Evolutionary conservation across 2,113 vertebrate genomes (phyloP).

Genomic region (Chauna torquata): DNA sequence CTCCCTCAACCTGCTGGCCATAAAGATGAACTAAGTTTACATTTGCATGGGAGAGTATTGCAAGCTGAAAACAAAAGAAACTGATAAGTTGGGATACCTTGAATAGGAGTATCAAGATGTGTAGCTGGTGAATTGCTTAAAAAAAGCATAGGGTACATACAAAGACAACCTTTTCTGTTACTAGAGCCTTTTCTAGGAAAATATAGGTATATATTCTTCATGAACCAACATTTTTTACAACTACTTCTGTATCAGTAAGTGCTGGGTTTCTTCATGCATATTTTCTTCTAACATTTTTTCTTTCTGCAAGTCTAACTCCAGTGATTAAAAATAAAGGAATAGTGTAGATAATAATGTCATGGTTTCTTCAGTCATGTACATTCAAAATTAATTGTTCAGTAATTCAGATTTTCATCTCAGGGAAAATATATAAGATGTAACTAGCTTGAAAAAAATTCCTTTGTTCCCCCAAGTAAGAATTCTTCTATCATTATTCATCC

Average conservation of each 20-base stretch:
- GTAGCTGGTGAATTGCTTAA: background rate
- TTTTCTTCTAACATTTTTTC: background rate
- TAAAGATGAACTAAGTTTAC: background rate
- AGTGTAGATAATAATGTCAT: background rate
- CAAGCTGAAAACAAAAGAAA: background rate
- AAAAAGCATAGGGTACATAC: background rate
- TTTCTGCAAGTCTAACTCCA: background rate
- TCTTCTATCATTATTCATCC: background rate
- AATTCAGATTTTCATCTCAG: background rate
- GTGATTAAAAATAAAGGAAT: background rate
- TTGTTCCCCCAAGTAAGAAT: background rate
- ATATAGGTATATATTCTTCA: background rate
- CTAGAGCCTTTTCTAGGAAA: background rate
- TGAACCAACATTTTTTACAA: background rate
- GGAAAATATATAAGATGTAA: background rate
- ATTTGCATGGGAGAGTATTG: background rate
- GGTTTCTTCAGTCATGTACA: background rate
- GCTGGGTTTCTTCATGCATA: background rate
- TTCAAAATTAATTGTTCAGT: background rate
- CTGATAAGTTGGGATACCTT: background rate
- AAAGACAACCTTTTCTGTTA: background rate
- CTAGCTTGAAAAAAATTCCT: background rate
- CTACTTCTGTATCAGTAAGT: background rate
- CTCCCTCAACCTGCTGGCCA: background rate
- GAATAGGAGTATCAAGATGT: background rate